Conservation (phyloP, 2,113 vertebrate genomes). For the Nothoprocta perdicaria region DNA sequence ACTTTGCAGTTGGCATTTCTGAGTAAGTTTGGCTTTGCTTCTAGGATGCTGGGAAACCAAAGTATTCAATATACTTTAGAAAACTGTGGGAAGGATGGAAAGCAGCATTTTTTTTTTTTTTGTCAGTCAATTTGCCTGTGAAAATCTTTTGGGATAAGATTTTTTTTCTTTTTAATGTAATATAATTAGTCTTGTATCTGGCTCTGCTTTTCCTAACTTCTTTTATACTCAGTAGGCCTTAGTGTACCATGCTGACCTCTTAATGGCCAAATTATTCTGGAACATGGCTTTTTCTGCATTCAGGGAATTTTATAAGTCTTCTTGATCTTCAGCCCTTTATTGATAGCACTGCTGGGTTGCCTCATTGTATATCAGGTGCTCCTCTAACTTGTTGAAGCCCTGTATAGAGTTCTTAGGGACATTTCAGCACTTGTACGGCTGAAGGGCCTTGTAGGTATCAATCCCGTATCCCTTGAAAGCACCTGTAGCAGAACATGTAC, state of each 20-base stretch:
- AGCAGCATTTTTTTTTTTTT: neutral
- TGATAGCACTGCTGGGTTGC: neutral
- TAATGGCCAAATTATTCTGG: neutral
- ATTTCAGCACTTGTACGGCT: neutral
- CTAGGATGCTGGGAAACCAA: neutral
- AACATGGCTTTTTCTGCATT: neutral
- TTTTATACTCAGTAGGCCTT: neutral
- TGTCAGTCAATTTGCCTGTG: neutral
- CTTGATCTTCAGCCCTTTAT: neutral
- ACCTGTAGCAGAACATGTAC: neutral
- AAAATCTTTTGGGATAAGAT: neutral
- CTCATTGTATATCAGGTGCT: neutral
- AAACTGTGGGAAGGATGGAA: neutral
- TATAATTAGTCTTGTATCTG: neutral
- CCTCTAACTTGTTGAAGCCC: neutral
- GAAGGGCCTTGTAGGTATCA: neutral
- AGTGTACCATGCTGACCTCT: neutral
- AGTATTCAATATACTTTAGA: neutral
- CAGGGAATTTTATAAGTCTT: neutral
- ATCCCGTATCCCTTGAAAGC: neutral
- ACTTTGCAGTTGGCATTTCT: neutral
- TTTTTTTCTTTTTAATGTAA: neutral
- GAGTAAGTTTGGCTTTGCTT: neutral
- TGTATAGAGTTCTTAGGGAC: neutral
- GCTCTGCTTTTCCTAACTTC: neutral